phyloP scores from a whole-genome alignment of 2,888 invertebrate species.

The Hipparchia semele region DNA sequence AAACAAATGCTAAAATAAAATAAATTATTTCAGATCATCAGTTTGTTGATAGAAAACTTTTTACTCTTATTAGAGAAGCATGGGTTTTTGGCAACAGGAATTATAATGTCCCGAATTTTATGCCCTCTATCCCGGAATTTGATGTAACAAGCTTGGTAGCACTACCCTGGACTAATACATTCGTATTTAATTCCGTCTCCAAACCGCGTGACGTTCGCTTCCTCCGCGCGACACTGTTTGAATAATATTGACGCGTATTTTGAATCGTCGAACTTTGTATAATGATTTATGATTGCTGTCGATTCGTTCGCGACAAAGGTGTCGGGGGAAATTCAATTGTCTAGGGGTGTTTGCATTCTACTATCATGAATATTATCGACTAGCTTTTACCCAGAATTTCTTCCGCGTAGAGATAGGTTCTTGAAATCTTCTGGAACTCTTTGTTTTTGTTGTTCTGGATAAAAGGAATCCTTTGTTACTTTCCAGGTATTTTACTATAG shows the following conservation, averaged over 20 bases:
- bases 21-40: too few relatives aligned
- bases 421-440: too few relatives aligned
- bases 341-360: too few relatives aligned
- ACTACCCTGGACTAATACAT: slow-evolving; percentile 55
- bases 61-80: too few relatives aligned
- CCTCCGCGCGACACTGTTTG: slow-evolving; percentile 68
- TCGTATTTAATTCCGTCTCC: slow-evolving; percentile 77
- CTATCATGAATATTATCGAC: too few relatives aligned
- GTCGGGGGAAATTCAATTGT: not conserved
- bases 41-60: too few relatives aligned
- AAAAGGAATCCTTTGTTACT: too few relatives aligned
- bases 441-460: too few relatives aligned
- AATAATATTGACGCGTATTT: slow-evolving; percentile 51
- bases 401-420: too few relatives aligned
- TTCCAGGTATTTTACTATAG: too few relatives aligned
- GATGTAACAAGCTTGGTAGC: not conserved
- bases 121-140: not conserved
- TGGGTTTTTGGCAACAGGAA: too few relatives aligned
- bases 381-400: not conserved
- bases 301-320: slow-evolving; percentile 2
- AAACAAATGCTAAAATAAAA: too few relatives aligned
- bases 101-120: not conserved
- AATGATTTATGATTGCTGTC: slow-evolving; percentile 11
- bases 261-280: slow-evolving; percentile 17
- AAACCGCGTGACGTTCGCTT: slow-evolving; percentile 69